Base-by-base conservation (phyloP, 37 sponge, comb jelly and placozoan species). In the Geodia barretti region DNA sequence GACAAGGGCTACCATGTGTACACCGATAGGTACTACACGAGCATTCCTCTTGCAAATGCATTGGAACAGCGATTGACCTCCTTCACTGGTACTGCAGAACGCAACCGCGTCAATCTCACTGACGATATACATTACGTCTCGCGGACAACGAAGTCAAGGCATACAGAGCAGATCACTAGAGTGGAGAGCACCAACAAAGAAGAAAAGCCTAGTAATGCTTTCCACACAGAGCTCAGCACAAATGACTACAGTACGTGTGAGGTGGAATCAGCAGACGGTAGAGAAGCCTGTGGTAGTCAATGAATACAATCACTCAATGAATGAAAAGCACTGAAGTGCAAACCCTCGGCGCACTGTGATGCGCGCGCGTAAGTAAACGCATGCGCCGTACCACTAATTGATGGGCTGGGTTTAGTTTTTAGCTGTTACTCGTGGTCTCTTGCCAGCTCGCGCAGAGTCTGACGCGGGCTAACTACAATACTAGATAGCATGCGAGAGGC, bases 251-350 rank as follows among this genome's bases (percentile, higher is more conserved):
- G 60, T 58, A 19, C 60, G 19, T 28, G 37, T 25, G 37, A 20
- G 36, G 37, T 24, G 4, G 21, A 40, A 42, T 29, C 64, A 62
- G 26, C 19, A 11, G 37, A 20, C 25, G 17, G 39, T 72, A 25
- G 14, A 26, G 25, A 72, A 72, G n/a, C 40, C 72, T 39, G 21
- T 35, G 23, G 37, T 3, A 23, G 34, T 69, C 32, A 35, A 72
- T 24, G 25, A 11, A 1, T 72, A 72, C 72, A 72, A 73, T 8
- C 74, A 73, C 29, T 72, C 39, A 14, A 36, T 72, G 72, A 72
- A 72, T 72, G 43, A 54, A 7, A 54, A 41, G 2, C 47, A 73
- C 54, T 4, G 11, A 3, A 54, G 47, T 11, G 72, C 36, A 20
- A 21, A 72, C 14, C 39, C n/a, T n/a, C n/a, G n/a, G n/a, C n/a